phyloP scores from a whole-genome alignment of 2,113 vertebrate species.

The Globicephala melas region DNA sequence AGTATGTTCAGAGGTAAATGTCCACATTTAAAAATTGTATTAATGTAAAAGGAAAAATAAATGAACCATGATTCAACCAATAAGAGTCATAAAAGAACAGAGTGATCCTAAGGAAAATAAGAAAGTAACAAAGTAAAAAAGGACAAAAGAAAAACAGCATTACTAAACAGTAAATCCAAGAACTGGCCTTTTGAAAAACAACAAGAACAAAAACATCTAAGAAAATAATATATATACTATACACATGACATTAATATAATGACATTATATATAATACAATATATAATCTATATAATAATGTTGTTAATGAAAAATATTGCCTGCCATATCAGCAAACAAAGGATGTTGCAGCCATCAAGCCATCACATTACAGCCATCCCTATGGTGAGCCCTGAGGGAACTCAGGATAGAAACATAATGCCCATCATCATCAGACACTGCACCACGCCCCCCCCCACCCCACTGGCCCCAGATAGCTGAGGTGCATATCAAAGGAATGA shows the following conservation, averaged over 20 bases:
- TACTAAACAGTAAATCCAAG: not conserved
- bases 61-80: not conserved
- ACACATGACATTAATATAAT: not conserved
- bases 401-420: not conserved
- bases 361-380: not conserved
- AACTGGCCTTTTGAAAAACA: not conserved
- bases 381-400: not conserved
- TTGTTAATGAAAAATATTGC: no score
- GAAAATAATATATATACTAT: not conserved
- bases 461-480: not conserved
- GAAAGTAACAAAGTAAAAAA: not conserved
- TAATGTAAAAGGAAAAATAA: constrained; percentile 20
- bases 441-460: no score
- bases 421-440: not conserved
- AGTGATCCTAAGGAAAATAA: not conserved
- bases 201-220: not conserved
- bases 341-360: not conserved
- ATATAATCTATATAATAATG: no score
- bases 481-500: not conserved
- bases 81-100: not conserved
- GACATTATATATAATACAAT: not conserved
- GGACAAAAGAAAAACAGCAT: not conserved
- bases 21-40: not conserved
- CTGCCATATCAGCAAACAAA: not conserved
- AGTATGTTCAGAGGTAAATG: not conserved